Evolutionary conservation across 2,113 vertebrate genomes (phyloP).

Genomic region (Nicator chloris): DNA sequence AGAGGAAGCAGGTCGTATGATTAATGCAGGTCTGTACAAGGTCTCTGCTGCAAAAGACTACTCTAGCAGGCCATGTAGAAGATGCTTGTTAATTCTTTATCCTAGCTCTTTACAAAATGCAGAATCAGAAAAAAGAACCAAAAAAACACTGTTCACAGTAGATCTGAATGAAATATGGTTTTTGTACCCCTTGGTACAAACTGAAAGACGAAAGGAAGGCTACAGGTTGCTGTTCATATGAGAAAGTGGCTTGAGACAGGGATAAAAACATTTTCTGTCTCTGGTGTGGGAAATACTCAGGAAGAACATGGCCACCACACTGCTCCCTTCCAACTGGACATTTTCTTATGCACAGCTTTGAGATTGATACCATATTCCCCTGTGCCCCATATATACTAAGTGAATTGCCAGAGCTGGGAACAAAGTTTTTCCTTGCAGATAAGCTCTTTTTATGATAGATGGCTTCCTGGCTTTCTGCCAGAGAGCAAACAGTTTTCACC

Average conservation of each 20-base stretch:
- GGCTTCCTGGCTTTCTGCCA: neutral
- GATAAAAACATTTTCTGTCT: neutral
- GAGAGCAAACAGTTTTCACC: neutral
- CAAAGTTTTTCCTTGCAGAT: neutral
- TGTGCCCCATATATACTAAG: neutral
- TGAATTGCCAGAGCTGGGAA: neutral
- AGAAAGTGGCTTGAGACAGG: neutral
- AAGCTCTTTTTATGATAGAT: neutral
- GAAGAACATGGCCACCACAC: neutral
- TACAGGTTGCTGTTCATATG: neutral
- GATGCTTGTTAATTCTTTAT: neutral
- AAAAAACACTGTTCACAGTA: neutral
- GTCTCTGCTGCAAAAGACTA: neutral
- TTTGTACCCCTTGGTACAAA: neutral
- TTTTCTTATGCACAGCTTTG: neutral
- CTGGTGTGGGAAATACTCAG: neutral
- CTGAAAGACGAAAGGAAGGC: neutral
- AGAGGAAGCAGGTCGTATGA: fast-evolving
- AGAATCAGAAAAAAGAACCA: neutral
- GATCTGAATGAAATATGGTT: neutral
- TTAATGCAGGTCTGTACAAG: neutral
- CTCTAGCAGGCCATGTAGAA: neutral
- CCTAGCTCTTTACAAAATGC: neutral
- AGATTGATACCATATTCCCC: neutral
- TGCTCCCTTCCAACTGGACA: neutral